phyloP scores from a whole-genome alignment of 2,797 vertebrate genomes.

The Alauda arvensis region DNA sequence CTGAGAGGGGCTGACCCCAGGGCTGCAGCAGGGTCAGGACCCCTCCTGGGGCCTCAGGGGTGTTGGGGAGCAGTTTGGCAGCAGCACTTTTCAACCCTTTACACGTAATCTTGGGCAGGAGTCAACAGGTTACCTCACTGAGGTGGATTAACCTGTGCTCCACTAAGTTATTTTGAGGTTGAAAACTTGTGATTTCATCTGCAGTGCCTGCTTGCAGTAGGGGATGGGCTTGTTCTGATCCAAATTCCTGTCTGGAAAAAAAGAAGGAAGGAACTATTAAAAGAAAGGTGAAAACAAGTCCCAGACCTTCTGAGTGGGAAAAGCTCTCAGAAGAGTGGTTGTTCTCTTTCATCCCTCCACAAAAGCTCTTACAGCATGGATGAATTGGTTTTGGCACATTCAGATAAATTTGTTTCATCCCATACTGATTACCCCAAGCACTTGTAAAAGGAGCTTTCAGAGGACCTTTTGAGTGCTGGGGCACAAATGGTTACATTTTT shows the following conservation, averaged over 20 bases:
- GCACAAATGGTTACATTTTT: neutral
- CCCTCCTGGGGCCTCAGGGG: too few species aligned
- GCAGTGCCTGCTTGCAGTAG: neutral
- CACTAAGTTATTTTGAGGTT: neutral
- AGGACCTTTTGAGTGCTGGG: neutral
- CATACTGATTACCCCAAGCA: neutral
- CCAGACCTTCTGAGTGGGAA: neutral
- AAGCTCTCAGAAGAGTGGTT: neutral
- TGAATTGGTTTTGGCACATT: neutral
- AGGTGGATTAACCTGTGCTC: accelerated
- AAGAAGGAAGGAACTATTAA: neutral
- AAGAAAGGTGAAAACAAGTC: neutral
- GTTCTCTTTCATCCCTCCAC: neutral
- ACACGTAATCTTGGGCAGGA: neutral
- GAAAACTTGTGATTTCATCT: neutral
- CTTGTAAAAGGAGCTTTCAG: neutral
- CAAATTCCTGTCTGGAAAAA: neutral
- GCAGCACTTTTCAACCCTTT: neutral
- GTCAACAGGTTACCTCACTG: neutral
- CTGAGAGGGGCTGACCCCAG: neutral
- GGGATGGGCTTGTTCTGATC: neutral
- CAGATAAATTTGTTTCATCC: neutral
- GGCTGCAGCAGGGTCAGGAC: neutral
- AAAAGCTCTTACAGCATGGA: neutral
- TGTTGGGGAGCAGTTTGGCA: neutral